Conservation (phyloP, 2,888 invertebrate genomes). For the Thalpophila matura region DNA sequence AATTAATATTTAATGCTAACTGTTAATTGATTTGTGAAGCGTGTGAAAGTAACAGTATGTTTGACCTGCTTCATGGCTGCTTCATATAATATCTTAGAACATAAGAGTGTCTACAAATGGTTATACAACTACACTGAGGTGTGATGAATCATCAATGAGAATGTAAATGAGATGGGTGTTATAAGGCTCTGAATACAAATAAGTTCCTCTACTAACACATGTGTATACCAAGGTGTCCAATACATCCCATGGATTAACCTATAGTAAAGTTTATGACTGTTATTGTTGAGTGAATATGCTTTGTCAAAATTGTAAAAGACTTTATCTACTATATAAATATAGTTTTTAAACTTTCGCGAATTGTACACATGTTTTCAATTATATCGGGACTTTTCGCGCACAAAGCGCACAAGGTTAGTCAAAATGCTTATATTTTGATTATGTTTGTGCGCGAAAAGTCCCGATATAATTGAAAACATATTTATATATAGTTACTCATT, state of each 20-base stretch:
- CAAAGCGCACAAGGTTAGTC: no score
- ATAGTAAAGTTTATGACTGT: no score
- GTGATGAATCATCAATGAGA: slow-evolving; percentile 64
- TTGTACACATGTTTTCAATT: background rate
- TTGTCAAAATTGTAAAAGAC: background rate
- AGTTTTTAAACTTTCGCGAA: no score
- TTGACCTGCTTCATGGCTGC: slow-evolving; percentile 56
- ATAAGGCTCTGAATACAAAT: slow-evolving; percentile 61
- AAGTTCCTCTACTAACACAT: slow-evolving; percentile 30
- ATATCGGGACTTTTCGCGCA: no score
- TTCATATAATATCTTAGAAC: slow-evolving; percentile 58
- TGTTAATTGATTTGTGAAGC: slow-evolving; percentile 78
- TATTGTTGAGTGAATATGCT: slow-evolving; percentile 19
- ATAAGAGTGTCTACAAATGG: slow-evolving; percentile 46
- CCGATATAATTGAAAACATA: background rate
- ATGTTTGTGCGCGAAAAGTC: no score
- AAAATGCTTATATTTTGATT: no score
- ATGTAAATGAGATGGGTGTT: slow-evolving; percentile 60
- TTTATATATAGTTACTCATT: slow-evolving; percentile 19
- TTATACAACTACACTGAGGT: slow-evolving; percentile 53
- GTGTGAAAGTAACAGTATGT: slow-evolving; percentile 74
- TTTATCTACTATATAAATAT: slow-evolving; percentile 2
- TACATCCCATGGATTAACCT: slow-evolving; percentile 21
- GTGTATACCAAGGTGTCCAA: slow-evolving; percentile 9
- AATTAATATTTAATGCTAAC: slow-evolving; percentile 75